These are phyloP conservation scores for Osedax fenrisi DNA, from an alignment of 2,888 invertebrate species.

Conservation along the genomic window DNA sequence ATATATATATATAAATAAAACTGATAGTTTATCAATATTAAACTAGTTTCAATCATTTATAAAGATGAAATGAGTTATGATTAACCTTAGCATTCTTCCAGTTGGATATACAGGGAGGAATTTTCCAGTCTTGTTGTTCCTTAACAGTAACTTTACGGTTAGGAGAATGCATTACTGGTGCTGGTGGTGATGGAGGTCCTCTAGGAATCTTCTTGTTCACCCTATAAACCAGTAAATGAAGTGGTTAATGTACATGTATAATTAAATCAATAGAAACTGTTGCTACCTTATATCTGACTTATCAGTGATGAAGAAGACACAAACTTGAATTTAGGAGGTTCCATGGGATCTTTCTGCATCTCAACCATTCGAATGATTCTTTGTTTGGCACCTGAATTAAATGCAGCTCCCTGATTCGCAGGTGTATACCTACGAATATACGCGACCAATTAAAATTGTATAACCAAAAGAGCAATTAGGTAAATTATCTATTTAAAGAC, in stretches of 20 bases:
- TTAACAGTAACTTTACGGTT: conserved; percentile 89
- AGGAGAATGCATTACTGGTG: conserved; percentile 94
- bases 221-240: no score
- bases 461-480: conserved; percentile 11
- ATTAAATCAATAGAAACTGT: no score
- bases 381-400: conserved; percentile 93
- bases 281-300: no score
- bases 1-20: no score
- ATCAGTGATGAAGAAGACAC: no score
- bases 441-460: no score
- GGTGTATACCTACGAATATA: conserved; percentile 71
- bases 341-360: conserved; percentile 89
- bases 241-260: no score
- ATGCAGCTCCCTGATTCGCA: conserved; percentile 82
- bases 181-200: conserved; percentile 94
- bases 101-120: conserved; percentile 94
- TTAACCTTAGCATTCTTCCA: conserved; percentile 94
- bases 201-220: conserved; percentile 97
- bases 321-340: conserved; percentile 81
- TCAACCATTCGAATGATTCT: conserved; percentile 89
- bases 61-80: not conserved
- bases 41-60: no score
- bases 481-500: not conserved
- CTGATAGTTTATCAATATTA: no score
- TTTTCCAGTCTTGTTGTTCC: conserved; percentile 98